Percentiles rank a stretch among this genome's conserved stretches.
phyloP scores from a whole-genome alignment of 2,888 invertebrate species.

The Drosophila greeni region DNA sequence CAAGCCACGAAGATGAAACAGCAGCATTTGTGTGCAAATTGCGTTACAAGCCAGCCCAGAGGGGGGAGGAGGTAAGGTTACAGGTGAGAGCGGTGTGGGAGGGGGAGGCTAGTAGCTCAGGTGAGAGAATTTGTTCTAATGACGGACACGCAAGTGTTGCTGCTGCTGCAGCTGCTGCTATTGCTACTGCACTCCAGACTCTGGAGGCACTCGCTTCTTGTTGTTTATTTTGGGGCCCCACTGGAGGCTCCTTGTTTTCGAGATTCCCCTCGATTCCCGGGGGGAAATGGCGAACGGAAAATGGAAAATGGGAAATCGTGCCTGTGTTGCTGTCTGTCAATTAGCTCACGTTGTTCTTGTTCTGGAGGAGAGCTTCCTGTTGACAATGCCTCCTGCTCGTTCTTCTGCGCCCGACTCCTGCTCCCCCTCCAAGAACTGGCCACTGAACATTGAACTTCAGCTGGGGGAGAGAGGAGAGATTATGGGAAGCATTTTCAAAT shows the following conservation, averaged over 20 bases:
- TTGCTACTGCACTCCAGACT: slow-evolving; percentile 23
- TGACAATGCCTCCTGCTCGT: slow-evolving; percentile 54
- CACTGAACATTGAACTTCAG: slow-evolving; percentile 62
- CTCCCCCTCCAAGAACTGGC: slow-evolving; percentile 6
- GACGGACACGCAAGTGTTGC: slow-evolving; percentile 71
- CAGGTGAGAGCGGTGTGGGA: slow-evolving; percentile 11
- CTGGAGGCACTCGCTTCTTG: slow-evolving; percentile 50
- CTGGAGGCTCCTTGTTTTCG: slow-evolving; percentile 4
- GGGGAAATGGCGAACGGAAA: slow-evolving; percentile 30
- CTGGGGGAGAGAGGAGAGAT: neutral
- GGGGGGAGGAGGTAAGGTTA: neutral
- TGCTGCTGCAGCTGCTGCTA: slow-evolving; percentile 30
- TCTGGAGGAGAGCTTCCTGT: slow-evolving; percentile 42
- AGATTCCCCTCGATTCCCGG: neutral
- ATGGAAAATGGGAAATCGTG: slow-evolving; percentile 42
- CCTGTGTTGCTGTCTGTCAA: slow-evolving; percentile 66
- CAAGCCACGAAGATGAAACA: slow-evolving; percentile 43
- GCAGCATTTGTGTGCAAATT: slow-evolving; percentile 72
- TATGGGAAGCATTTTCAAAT: slow-evolving; percentile 17
- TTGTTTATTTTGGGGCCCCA: slow-evolving; percentile 23
- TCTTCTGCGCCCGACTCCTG: neutral
- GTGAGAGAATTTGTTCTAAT: slow-evolving; percentile 76
- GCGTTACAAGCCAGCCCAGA: slow-evolving; percentile 67
- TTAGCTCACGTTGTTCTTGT: slow-evolving; percentile 59
- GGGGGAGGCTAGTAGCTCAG: slow-evolving; percentile 34